phyloP scores from a whole-genome alignment of 2,113 vertebrate species.

The Rhizomys pruinosus region DNA sequence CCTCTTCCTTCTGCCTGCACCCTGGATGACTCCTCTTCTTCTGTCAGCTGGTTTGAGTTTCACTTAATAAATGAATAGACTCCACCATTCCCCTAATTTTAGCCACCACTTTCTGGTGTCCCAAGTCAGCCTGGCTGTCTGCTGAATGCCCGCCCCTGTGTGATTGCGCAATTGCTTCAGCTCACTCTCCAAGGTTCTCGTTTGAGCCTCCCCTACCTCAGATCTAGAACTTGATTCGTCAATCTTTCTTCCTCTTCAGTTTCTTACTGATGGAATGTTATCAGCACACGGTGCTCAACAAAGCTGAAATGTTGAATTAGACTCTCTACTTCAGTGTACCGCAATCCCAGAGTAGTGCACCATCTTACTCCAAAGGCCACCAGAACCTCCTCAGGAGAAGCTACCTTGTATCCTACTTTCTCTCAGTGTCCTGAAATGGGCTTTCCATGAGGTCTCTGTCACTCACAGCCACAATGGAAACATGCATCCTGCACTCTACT shows the following conservation, averaged over 20 bases:
- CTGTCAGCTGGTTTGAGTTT: neutral
- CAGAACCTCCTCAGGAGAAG: neutral
- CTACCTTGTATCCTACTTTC: neutral
- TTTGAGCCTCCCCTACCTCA: neutral
- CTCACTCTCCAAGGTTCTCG: neutral
- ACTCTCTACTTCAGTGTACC: neutral
- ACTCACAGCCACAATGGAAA: neutral
- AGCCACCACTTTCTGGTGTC: neutral
- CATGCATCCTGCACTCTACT: neutral
- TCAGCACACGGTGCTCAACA: neutral
- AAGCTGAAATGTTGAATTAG: neutral
- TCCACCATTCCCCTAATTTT: neutral
- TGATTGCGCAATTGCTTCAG: neutral
- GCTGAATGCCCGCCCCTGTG: neutral
- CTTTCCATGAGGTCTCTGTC: neutral
- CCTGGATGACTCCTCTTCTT: neutral
- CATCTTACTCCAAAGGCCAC: neutral
- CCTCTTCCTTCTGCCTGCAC: neutral
- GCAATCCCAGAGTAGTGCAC: neutral
- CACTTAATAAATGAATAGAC: slow-evolving; percentile 37
- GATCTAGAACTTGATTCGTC: neutral
- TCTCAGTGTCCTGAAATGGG: neutral
- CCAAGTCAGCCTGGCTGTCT: neutral
- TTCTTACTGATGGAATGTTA: neutral
- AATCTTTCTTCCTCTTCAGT: neutral